phyloP scores from a whole-genome alignment of 2,797 vertebrate genomes.

The Pterois miles region DNA sequence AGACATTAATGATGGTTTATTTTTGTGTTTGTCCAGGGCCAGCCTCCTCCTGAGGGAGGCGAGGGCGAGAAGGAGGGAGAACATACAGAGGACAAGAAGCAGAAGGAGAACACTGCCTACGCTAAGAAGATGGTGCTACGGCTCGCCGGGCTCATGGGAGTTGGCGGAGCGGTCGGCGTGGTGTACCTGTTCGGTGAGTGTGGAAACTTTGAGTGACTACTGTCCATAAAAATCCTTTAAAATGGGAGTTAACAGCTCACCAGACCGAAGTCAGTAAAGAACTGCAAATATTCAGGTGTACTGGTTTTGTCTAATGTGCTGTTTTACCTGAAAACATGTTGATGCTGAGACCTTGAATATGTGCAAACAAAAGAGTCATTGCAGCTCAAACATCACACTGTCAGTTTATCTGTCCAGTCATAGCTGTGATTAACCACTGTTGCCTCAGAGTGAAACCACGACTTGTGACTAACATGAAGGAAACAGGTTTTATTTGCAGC shows the following conservation, averaged over 20 bases:
- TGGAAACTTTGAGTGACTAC: neutral
- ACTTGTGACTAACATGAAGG: neutral
- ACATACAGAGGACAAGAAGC: constrained; percentile 83
- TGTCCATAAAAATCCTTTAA: neutral
- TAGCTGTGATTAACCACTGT: neutral
- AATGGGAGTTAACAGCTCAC: neutral
- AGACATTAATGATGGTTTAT: neutral
- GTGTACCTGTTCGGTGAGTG: constrained; percentile 92
- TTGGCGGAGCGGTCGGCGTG: constrained; percentile 83
- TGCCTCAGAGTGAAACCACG: neutral
- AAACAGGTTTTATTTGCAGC: neutral
- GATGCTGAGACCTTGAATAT: neutral
- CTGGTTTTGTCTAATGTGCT: neutral
- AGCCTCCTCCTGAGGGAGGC: constrained; percentile 64
- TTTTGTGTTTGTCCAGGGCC: constrained; percentile 54
- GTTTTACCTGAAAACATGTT: neutral
- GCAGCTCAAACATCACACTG: neutral
- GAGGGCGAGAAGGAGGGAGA: constrained; percentile 51
- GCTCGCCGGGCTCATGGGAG: constrained; percentile 87
- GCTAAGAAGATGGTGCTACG: constrained; percentile 89
- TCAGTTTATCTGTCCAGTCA: neutral
- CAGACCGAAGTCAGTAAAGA: no score
- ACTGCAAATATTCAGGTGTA: neutral
- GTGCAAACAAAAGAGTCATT: neutral
- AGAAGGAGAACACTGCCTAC: constrained; percentile 88